Evolutionary conservation across 2,888 invertebrate genomes (phyloP), one percentile per base, ranked within the genome.

Genomic region (Junonia oenone): DNA sequence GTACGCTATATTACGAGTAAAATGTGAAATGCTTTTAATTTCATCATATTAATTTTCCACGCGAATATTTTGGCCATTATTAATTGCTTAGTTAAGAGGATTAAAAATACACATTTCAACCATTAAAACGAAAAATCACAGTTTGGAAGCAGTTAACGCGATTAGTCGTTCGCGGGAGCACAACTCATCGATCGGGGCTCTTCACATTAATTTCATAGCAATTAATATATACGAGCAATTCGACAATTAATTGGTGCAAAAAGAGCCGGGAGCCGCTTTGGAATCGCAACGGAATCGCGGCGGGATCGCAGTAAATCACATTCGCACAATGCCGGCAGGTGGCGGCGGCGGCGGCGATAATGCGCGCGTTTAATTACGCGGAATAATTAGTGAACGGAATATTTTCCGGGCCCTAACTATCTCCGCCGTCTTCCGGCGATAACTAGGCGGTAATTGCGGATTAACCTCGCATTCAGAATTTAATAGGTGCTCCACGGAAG

Each of bases 361-460:
- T 89, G 81, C 85, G 71, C 79, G 83, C 83, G 90, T 88, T 90
- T 90, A 90, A 90, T 90, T 90, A 89, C 90, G 85, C 82, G 90
- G 91, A 90, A 91, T 91, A 91, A 90, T 90, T 90, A 90, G 87
- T 85, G 88, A 87, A 86, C 87, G 89, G 89, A 89, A 90, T 88
- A 88, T 88, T 87, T 90, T 89, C 89, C 88, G 87, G 84, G 86
- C 84, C 83, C 89, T 88, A 89, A 88, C 89, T 89, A 90, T 89
- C 88, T 87, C 85, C 83, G 75, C 78, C 85, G 83, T 87, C 88
- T 89, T 88, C 88, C 89, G 88, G 86, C 86, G 85, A 88, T 88
- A 87, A 88, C 88, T 88, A 88, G 88, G 83, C 88, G 88, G 85
- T 88, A 88, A 88, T 88, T 87, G 87, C 86, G 82, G 83, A 85